These are phyloP conservation scores for Oreohelix idahoensis DNA, from an alignment of 1,140 invertebrate genomes.

Conservation along the genomic window DNA sequence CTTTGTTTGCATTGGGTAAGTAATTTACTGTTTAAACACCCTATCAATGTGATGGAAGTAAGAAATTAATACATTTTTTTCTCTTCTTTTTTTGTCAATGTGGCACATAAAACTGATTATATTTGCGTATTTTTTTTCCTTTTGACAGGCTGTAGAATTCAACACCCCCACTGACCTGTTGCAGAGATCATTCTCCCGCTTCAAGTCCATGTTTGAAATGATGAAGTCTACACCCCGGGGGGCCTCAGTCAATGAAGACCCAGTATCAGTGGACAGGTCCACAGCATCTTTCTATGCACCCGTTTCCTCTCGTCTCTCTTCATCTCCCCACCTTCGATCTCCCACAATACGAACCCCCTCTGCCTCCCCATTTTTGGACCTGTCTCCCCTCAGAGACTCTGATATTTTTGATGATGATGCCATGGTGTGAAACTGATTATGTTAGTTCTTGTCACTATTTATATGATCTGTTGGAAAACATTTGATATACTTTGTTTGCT, in stretches of 20 bases:
- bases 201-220: slow-evolving; percentile 79
- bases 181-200: slow-evolving; percentile 77
- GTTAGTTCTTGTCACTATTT: too few species aligned
- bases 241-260: slow-evolving; percentile 44
- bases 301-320: neutral
- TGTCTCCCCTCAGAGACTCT: slow-evolving; percentile 7
- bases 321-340: slow-evolving; percentile 11
- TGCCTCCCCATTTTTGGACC: slow-evolving; percentile 3
- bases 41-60: too few species aligned
- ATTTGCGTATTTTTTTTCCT: neutral
- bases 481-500: too few species aligned
- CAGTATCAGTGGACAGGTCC: neutral
- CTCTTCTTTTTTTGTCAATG: neutral
- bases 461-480: too few species aligned
- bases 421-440: neutral
- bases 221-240: slow-evolving; percentile 57
- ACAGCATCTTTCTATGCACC: neutral
- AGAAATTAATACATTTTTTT: neutral
- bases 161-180: slow-evolving; percentile 81
- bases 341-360: neutral
- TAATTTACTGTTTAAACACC: too few species aligned
- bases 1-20: too few species aligned
- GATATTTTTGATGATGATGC: slow-evolving; percentile 36
- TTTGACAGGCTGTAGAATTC: slow-evolving; percentile 78
- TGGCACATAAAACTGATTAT: neutral